Base-by-base conservation (phyloP, 2,797 vertebrate species). In the Sparus aurata region DNA sequence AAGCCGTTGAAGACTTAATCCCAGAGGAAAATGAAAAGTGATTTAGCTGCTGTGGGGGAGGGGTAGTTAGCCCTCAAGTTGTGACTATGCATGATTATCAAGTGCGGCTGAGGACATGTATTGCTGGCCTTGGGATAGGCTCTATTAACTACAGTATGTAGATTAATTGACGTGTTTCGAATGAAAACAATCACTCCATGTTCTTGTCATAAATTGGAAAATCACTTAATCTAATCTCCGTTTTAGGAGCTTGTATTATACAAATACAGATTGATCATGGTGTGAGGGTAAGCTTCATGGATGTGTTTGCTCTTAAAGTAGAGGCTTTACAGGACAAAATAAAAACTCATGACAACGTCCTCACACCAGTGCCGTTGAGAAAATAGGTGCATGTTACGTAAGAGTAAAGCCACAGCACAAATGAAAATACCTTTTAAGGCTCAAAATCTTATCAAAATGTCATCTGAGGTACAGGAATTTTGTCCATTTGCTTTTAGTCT, bases 61-160 rank as follows among this genome's bases (percentile, higher is more conserved):
- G 47, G 41, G 64, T 50, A 77, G 60, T 17, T 17, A 58, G 12
- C 47, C 30, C 59, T 77, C 23, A 69, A 76, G 66, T 84, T 91
- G 82, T 87, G 80, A 88, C 78, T 79, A 12, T 65, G 84, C 85
- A 89, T 89, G 76, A 86, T 90, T 85, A 90, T 90, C 45, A 81
- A 68, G 63, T 67, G 58, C 72, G 66, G 66, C 65, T 70, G 45
- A 83, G 53, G 66, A 83, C 75, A 77, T 73, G 67, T 59, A 55
- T 55, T 59, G 59, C 52, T 52, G 63, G 66, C 77, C 47, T 22
- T 22, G 41, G 71, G 80, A 82, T 20, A 6, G 15, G n/a, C 25
- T 70, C 52, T 60, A 43, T 75, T 75, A 75, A 79, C 82, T 81
- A 11, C 38, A 38, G 38, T 38, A 57, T 85, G 30, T 57, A 60